Evolutionary conservation across 2,797 vertebrate species (phyloP).

Genomic region (Enteromius treurensis): DNA sequence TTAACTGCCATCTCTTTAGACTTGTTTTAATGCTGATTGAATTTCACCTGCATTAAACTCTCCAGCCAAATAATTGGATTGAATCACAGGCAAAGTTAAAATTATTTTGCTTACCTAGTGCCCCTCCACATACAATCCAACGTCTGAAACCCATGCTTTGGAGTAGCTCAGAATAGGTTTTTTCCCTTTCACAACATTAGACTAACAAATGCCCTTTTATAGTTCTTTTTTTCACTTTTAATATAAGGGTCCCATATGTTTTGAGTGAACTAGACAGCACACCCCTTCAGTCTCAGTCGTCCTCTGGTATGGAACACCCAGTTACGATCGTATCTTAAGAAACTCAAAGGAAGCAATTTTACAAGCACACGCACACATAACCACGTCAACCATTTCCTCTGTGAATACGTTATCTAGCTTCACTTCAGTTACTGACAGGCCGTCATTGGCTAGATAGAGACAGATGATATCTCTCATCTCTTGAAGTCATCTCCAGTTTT

Average conservation of each 20-base stretch:
- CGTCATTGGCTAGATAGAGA: conserved; percentile 8
- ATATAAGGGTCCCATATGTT: not conserved
- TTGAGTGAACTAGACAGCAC: conserved; percentile 9
- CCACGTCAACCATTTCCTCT: conserved; percentile 76
- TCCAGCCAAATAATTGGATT: not conserved
- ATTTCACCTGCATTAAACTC: conserved; percentile 6
- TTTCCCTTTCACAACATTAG: not conserved
- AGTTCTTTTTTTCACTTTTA: not conserved
- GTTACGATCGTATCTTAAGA: conserved; percentile 71
- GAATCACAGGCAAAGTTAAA: not conserved
- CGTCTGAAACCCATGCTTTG: conserved; percentile 79
- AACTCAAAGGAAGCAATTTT: conserved; percentile 76
- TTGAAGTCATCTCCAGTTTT: conserved; percentile 4
- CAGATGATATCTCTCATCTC: conserved; percentile 13
- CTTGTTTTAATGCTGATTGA: not conserved
- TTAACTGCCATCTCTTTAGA: not conserved
- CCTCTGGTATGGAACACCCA: conserved; percentile 54
- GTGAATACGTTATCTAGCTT: conserved; percentile 4
- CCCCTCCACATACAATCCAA: conserved; percentile 80
- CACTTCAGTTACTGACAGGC: not conserved
- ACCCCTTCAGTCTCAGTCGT: conserved; percentile 30
- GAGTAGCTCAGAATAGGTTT: not conserved
- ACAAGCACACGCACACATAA: conserved; percentile 62
- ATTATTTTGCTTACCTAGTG: conserved; percentile 74
- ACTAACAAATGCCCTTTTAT: not conserved